phyloP scores from a whole-genome alignment of 2,113 vertebrate genomes.

The Thinocorus orbignyianus region DNA sequence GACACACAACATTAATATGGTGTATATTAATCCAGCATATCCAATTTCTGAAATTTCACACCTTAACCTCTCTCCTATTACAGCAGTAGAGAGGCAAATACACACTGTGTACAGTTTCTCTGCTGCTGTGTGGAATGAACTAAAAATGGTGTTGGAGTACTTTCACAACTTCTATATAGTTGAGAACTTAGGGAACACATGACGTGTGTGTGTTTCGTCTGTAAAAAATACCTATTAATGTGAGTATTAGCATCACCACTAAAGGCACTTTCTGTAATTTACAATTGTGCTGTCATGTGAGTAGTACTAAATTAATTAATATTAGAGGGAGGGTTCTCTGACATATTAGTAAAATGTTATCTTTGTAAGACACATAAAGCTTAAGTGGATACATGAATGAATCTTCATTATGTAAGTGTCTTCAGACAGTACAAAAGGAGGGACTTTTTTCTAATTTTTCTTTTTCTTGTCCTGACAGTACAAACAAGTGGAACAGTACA shows the following conservation, averaged over 20 bases:
- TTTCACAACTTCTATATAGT: not conserved
- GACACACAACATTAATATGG: not conserved
- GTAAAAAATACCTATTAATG: not conserved
- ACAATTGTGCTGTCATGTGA: not conserved
- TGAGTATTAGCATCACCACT: not conserved
- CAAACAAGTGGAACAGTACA: slow-evolving; percentile 99
- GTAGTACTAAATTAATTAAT: not conserved
- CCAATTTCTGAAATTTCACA: not conserved
- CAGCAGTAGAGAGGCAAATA: not conserved
- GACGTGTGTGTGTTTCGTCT: not conserved
- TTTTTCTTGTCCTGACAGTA: slow-evolving; percentile 80
- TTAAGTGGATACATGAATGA: not conserved
- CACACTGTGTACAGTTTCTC: not conserved
- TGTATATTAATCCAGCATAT: not conserved
- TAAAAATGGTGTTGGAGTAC: not conserved
- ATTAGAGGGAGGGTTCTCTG: not conserved
- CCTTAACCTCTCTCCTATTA: not conserved
- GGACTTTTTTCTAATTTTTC: not conserved
- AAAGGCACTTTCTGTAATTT: not conserved
- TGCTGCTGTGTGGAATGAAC: not conserved
- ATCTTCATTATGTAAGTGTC: not conserved
- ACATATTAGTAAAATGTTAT: not conserved
- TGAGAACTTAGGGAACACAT: not conserved
- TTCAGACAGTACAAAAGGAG: not conserved
- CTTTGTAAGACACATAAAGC: not conserved